phyloP scores from a whole-genome alignment of 23 tunicate species.

The Aplidium turbinatum region DNA sequence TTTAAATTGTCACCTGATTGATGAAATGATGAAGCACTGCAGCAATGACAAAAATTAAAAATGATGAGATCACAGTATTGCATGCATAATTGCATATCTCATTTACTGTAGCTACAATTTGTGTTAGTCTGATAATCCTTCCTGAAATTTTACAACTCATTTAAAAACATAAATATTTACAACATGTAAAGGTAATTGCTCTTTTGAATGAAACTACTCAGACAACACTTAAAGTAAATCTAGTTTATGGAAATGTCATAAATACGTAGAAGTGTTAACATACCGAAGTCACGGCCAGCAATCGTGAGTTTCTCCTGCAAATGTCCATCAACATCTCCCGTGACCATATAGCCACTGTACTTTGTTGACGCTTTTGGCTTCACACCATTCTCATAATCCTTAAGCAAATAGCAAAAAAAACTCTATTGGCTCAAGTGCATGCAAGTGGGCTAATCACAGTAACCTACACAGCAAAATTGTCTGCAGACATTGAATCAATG shows the following conservation, averaged over 20 bases:
- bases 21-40: neutral
- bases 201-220: neutral
- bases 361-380: conserved; percentile 21
- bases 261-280: neutral
- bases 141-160: no score
- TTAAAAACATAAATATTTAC: no score
- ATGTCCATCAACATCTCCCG: conserved; percentile 62
- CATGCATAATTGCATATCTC: no score
- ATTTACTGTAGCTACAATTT: no score
- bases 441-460: no score
- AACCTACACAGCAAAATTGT: no score
- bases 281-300: conserved; percentile 64
- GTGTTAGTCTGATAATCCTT: no score
- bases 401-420: no score
- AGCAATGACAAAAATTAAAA: neutral
- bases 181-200: no score
- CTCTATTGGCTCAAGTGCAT: no score
- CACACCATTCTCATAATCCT: conserved; percentile 37
- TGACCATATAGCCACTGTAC: conserved; percentile 51
- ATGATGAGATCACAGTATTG: neutral
- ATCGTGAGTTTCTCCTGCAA: conserved; percentile 28
- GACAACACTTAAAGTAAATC: neutral
- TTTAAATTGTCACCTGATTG: neutral
- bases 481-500: no score
- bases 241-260: neutral